Conservation (phyloP, 1,140 invertebrate genomes). For the Zaprionus tsacasi region DNA sequence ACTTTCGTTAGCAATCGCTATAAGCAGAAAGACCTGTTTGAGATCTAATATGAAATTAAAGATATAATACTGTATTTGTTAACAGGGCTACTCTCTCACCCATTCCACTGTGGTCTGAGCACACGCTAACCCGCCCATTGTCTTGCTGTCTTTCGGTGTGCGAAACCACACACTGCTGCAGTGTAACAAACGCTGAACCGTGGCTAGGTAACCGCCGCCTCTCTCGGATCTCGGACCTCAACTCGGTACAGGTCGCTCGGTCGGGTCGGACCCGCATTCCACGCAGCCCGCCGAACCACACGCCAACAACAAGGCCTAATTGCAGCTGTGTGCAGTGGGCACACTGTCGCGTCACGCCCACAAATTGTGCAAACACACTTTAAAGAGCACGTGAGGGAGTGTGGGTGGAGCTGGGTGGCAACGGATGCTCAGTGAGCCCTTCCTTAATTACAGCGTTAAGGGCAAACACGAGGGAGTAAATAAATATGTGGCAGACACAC, state of each 20-base stretch:
- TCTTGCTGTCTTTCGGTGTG: constrained; percentile 7
- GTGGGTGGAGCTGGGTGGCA: constrained; percentile 3
- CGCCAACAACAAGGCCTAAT: constrained; percentile 62
- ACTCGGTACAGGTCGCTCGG: not conserved
- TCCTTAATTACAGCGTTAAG: constrained; percentile 68
- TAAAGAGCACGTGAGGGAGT: constrained; percentile 27
- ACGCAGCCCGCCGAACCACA: constrained; percentile 16
- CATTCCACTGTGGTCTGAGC: constrained; percentile 1
- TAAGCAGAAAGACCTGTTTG: not conserved
- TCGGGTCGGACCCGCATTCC: not conserved
- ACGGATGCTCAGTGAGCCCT: constrained; percentile 23
- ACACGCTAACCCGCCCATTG: not conserved
- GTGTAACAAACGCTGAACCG: constrained; percentile 38
- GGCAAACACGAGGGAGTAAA: constrained; percentile 31
- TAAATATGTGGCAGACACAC: not conserved
- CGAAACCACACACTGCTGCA: constrained; percentile 23
- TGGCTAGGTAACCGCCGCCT: constrained; percentile 13
- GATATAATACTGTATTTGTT: not conserved
- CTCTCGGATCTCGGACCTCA: not conserved
- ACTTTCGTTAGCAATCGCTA: not conserved
- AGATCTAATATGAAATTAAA: not conserved
- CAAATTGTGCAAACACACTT: constrained; percentile 61
- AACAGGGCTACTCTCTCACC: not conserved
- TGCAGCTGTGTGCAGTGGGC: constrained; percentile 45
- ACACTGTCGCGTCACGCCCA: constrained; percentile 53